phyloP scores from a whole-genome alignment of 2,113 vertebrate genomes.

The Mustela nigripes region DNA sequence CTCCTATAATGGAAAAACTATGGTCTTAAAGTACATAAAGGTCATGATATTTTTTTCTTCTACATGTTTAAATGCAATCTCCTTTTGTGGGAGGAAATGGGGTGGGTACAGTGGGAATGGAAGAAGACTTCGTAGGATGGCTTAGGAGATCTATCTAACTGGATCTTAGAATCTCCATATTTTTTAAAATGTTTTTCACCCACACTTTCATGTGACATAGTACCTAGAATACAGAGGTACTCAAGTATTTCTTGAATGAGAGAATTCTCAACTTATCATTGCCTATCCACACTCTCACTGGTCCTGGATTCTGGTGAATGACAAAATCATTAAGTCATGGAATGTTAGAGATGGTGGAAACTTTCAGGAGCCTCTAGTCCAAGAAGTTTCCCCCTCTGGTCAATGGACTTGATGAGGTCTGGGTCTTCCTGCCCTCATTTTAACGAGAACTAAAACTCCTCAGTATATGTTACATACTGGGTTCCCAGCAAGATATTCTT shows the following conservation, averaged over 20 bases:
- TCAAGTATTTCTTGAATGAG: slow-evolving; percentile 10
- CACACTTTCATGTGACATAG: background rate
- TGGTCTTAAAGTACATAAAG: background rate
- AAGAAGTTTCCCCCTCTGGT: background rate
- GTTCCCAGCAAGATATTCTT: background rate
- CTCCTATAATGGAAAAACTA: background rate
- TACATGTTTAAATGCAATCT: background rate
- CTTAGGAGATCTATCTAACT: background rate
- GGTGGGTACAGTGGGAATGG: background rate
- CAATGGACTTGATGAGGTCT: background rate
- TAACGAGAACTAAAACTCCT: background rate
- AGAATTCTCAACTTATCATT: background rate
- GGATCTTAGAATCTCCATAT: background rate
- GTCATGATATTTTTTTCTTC: background rate
- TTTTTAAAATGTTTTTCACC: background rate
- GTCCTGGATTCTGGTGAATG: background rate
- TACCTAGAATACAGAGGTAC: background rate
- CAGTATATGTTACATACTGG: background rate
- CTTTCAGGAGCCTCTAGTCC: background rate
- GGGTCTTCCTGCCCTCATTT: background rate
- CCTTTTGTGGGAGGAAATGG: background rate
- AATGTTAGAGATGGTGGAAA: background rate
- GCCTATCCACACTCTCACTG: background rate
- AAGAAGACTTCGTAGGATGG: background rate
- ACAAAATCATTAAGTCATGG: background rate